These are phyloP conservation scores for Enhydra lutris DNA, from an alignment of 2,113 vertebrate genomes.

Conservation along the genomic window DNA sequence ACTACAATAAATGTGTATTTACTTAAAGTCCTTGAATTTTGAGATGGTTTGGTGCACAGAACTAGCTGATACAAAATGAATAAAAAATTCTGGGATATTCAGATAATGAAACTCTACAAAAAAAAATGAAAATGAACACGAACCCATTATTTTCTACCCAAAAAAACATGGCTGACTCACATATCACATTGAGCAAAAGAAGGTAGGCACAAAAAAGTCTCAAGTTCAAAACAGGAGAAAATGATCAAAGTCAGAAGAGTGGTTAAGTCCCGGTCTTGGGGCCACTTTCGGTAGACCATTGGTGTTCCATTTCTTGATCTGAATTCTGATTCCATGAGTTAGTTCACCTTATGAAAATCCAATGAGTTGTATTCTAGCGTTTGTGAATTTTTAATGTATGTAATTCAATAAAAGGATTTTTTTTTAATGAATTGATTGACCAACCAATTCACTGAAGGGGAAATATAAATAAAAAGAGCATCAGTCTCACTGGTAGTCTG, in stretches of 20 bases:
- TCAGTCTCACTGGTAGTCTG: background rate
- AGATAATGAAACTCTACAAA: background rate
- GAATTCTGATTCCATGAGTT: background rate
- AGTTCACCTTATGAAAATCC: background rate
- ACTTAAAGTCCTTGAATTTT: background rate
- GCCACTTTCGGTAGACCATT: background rate
- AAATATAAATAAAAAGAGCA: background rate
- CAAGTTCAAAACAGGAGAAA: background rate
- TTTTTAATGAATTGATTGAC: background rate
- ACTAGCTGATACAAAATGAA: background rate
- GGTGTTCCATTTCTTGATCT: background rate
- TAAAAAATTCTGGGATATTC: background rate
- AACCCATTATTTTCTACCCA: background rate
- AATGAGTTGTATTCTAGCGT: background rate
- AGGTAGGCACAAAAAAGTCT: background rate
- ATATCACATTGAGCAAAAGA: background rate
- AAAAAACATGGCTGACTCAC: background rate
- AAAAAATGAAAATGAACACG: background rate
- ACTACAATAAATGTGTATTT: background rate
- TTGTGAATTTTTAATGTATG: background rate
- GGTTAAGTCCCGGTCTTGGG: background rate
- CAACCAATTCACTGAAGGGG: background rate
- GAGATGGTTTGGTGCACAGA: background rate
- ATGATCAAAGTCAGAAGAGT: background rate
- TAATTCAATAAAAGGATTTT: background rate